Evolutionary conservation across 2,888 invertebrate species (phyloP).

Genomic region (Hypercompe scribonia): DNA sequence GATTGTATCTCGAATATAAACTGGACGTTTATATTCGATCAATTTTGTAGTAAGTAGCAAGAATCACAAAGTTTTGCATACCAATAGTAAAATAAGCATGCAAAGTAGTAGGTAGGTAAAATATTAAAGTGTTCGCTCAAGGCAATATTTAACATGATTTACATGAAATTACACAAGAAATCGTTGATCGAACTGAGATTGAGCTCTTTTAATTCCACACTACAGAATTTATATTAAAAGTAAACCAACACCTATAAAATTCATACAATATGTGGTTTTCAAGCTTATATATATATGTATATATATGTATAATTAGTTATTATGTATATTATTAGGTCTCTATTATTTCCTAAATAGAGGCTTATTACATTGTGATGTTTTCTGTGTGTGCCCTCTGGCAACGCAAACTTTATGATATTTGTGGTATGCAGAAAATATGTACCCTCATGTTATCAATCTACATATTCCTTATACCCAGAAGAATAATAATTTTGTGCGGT

Average conservation of each 20-base stretch:
- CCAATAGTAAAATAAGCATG: neutral
- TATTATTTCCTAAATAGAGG: too few relatives aligned
- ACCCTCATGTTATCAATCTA: neutral
- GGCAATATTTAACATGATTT: neutral
- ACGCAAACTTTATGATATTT: neutral
- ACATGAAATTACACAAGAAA: neutral
- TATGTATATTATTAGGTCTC: too few relatives aligned
- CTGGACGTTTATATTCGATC: conserved; percentile 3
- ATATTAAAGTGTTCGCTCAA: neutral
- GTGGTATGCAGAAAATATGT: neutral
- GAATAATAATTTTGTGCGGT: neutral
- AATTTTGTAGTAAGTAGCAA: neutral
- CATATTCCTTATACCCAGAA: neutral
- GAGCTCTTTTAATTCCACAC: neutral
- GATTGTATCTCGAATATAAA: conserved; percentile 36
- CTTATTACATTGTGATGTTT: too few relatives aligned
- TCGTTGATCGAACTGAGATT: neutral
- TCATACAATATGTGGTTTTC: neutral
- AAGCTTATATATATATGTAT: neutral
- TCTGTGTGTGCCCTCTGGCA: too few relatives aligned
- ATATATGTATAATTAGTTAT: too few relatives aligned
- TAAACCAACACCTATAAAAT: neutral
- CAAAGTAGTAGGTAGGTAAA: neutral
- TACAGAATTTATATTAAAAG: neutral
- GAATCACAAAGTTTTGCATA: neutral